These are phyloP conservation scores for Holacanthella duospinosa DNA, from an alignment of 2,888 invertebrate genomes.

Conservation along the genomic window DNA sequence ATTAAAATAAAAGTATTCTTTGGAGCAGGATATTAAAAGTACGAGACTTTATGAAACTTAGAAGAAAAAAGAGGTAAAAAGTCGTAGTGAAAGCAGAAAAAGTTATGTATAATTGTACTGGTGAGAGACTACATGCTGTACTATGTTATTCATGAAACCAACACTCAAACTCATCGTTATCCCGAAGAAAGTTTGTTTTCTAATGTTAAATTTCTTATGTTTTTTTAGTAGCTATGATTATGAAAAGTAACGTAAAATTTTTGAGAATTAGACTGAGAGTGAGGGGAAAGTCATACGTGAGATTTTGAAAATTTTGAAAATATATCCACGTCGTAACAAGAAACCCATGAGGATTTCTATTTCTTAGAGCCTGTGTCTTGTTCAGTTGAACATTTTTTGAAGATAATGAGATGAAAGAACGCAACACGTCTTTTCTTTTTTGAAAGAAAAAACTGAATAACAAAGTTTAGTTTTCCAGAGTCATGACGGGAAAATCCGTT, in stretches of 20 bases:
- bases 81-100: too few species aligned
- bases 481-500: conserved; percentile 19
- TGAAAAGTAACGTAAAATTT: too few species aligned
- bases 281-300: not conserved
- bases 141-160: not conserved
- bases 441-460: not conserved
- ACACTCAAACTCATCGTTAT: not conserved
- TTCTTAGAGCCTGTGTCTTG: not conserved
- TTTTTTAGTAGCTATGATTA: not conserved
- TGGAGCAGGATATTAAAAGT: too few species aligned
- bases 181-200: not conserved
- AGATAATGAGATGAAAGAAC: not conserved
- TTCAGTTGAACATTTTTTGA: not conserved
- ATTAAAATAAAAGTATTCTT: too few species aligned
- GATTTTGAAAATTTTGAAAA: not conserved
- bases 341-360: not conserved
- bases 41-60: too few species aligned
- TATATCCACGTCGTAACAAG: not conserved
- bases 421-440: not conserved
- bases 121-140: not conserved
- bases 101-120: not conserved
- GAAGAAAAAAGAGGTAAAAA: too few species aligned
- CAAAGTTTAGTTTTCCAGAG: conserved; percentile 2
- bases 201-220: not conserved
- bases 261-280: not conserved